Evolutionary conservation across 1,140 invertebrate species (phyloP), one percentile per base, ranked within the genome.

Genomic region (Drosophila orena): DNA sequence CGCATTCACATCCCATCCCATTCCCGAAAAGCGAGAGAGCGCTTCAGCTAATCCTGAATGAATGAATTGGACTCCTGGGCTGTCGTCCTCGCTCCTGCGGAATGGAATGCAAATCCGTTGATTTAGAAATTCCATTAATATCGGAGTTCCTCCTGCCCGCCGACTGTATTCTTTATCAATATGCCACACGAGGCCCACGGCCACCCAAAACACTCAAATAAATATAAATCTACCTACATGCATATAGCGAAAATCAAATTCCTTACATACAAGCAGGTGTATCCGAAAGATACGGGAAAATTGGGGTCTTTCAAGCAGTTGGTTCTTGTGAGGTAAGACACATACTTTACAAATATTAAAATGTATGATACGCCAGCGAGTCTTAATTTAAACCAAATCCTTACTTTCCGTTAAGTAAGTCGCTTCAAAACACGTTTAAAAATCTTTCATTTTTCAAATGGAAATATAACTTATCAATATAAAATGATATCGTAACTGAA

Each of bases 51-150:
- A 85, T 85, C 77, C 81, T 62, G 70, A 74, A 74, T 74, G 55
- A 68, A 85, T 86, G 81, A 85, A 80, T 84, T 84, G 80, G 69
- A 61, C 79, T 83, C 78, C 74, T 76, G 77, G 69, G 65, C 65
- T 56, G 52, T 69, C 64, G 68, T 56, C 68, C 68, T 68, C 37
- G 37, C 30, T 15, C 15, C 40, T 46, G 60, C 47, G 65, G 65
- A 69, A 54, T 70, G 66, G 70, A 73, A 62, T 74, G 71, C 58
- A 73, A 81, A 69, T 81, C 47, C 62, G 54, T 75, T 50, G 71
- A 69, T 66, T 79, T 76, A 62, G 60, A 75, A 76, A 75, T 84
- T 65, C 81, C 73, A 84, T 86, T 81, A 80, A 80, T 84, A 84
- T 73, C 47, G 64, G 78, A 74, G 71, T 74, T 73, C 34, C 72